Evolutionary conservation across 2,113 vertebrate species (phyloP).

Genomic region (Labeo rohita): DNA sequence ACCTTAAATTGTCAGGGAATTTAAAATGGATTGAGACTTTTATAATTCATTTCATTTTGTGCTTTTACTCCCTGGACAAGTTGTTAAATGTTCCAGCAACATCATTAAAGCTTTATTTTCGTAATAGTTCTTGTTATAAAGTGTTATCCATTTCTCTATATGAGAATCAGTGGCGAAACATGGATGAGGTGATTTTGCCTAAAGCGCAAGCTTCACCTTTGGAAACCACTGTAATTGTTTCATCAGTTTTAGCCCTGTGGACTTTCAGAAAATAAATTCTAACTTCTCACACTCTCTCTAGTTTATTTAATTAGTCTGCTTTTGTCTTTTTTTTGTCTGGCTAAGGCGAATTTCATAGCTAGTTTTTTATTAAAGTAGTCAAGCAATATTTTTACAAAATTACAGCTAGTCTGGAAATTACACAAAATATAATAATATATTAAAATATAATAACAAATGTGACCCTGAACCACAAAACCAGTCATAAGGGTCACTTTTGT

Average conservation of each 20-base stretch:
- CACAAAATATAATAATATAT: background rate
- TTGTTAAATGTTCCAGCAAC: background rate
- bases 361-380: background rate
- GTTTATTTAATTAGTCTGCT: background rate
- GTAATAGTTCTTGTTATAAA: background rate
- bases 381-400: too few relatives aligned
- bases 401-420: background rate
- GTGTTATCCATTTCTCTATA: background rate
- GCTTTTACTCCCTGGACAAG: background rate
- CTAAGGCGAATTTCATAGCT: background rate
- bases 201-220: background rate
- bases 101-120: background rate
- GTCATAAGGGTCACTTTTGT: too few relatives aligned
- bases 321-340: background rate
- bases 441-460: background rate
- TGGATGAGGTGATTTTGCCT: background rate
- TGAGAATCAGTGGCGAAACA: background rate
- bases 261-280: background rate
- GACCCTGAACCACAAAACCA: too few relatives aligned
- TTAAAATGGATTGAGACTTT: background rate
- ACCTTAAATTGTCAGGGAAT: background rate
- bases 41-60: background rate
- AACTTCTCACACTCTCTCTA: background rate
- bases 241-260: background rate
- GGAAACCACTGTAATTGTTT: conserved; percentile 18